Conservation (phyloP, 2,113 vertebrate genomes). For the Rattus rattus region DNA sequence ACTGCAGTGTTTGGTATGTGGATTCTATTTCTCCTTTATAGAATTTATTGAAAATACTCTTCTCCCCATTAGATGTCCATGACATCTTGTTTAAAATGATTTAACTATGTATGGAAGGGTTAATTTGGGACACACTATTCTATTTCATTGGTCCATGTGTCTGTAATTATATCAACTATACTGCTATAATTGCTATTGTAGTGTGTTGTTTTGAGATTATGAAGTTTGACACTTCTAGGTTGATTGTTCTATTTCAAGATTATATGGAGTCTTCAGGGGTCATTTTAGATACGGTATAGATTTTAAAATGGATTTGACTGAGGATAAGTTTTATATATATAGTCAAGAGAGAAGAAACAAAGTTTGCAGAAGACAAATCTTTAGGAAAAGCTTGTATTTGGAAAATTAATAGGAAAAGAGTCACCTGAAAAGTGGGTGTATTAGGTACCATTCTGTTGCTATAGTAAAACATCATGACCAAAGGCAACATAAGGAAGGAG, state of each 20-base stretch:
- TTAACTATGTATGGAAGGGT: background rate
- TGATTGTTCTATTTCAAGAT: background rate
- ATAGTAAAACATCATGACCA: background rate
- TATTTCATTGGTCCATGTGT: background rate
- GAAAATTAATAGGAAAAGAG: background rate
- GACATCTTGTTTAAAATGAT: background rate
- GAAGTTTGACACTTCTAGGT: background rate
- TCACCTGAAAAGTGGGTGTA: background rate
- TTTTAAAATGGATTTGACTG: background rate
- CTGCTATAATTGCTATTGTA: background rate
- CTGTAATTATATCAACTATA: background rate
- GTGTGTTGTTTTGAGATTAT: slow-evolving; percentile 18
- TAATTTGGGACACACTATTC: background rate
- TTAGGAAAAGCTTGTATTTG: slow-evolving; percentile 7
- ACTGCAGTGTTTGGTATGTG: background rate
- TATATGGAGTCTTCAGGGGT: background rate
- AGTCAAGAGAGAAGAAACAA: background rate
- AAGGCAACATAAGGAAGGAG: background rate
- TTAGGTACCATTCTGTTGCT: background rate
- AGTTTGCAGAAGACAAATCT: background rate
- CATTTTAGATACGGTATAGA: background rate
- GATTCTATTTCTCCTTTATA: background rate
- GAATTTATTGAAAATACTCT: slow-evolving; percentile 19
- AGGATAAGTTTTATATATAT: background rate
- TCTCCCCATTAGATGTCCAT: background rate